phyloP scores from a whole-genome alignment of 2,888 invertebrate species.

The Nephrocerus scutellatus region DNA sequence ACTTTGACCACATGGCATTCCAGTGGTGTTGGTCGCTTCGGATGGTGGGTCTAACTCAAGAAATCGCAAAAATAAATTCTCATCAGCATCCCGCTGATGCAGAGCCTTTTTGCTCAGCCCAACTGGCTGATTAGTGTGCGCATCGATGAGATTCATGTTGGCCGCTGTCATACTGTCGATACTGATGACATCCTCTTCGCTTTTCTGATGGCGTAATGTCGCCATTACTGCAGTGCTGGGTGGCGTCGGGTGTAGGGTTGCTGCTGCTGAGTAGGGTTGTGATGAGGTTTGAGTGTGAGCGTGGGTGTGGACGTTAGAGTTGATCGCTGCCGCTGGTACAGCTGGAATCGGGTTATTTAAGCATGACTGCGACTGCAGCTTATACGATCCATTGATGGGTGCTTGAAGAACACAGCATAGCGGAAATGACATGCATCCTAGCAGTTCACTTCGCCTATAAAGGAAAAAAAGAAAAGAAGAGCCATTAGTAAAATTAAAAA shows the following conservation, averaged over 20 bases:
- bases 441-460: slow-evolving; percentile 85
- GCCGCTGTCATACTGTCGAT: slow-evolving; percentile 36
- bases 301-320: slow-evolving; percentile 24
- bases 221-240: slow-evolving; percentile 13
- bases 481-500: no score
- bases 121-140: slow-evolving; percentile 30
- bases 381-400: slow-evolving; percentile 63
- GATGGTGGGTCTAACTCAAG: slow-evolving; percentile 71
- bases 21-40: slow-evolving; percentile 49
- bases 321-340: slow-evolving; percentile 18
- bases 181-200: slow-evolving; percentile 42
- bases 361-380: slow-evolving; percentile 63
- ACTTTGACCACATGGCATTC: slow-evolving; percentile 3
- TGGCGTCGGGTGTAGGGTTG: slow-evolving; percentile 20
- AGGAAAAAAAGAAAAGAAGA: slow-evolving; percentile 41
- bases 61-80: slow-evolving; percentile 66
- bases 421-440: slow-evolving; percentile 90
- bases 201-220: slow-evolving; percentile 40
- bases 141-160: slow-evolving; percentile 19
- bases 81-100: slow-evolving; percentile 61
- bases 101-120: slow-evolving; percentile 53
- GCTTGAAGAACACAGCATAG: slow-evolving; percentile 71
- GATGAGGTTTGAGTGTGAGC: slow-evolving; percentile 8
- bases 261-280: slow-evolving; percentile 2
- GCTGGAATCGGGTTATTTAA: slow-evolving; percentile 48